Evolutionary conservation across 2,888 invertebrate genomes (phyloP), one percentile per base, ranked within the genome.

Genomic region (Drosophila lacicola): DNA sequence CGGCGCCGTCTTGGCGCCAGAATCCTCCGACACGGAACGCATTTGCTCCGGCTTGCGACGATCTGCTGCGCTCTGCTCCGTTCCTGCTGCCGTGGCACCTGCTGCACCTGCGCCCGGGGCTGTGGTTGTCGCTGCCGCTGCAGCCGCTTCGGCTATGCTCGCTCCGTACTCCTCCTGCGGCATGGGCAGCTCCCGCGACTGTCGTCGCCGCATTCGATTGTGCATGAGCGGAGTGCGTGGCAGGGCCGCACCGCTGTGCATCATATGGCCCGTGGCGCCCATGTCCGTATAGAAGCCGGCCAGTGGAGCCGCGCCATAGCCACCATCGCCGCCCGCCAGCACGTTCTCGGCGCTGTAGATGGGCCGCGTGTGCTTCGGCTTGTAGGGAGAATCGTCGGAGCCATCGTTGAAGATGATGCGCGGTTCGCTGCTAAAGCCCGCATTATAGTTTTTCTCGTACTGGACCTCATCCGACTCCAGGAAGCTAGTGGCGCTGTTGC

Each of bases 21-120:
- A 90, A 46, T 92, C 92, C 66, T 92, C 92, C 0, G 92, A 92
- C 41, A 92, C 88, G 2, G 92, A 92, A 5, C 92, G 89, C 92
- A 92, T 91, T 53, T 91, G 89, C 63, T 92, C 92, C 2, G 92
- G 91, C 55, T 92, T 92, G 4, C 91, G 88, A 11, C 89, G 78
- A 19, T 90, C 90, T 10, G 55, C 70, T 68, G 54, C 42, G 70
- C 47, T 66, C 88, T n/a, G 33, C 57, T 1, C 36, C 10, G 25
- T 13, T 1, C 3, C 19, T 4, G 34, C 3, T 53, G 54, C 33
- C n/a, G 25, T 2, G 33, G 10, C 9, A 3, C 34, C 29, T 8
- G 42, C 36, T 21, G 37, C 14, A n/a, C 17, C 17, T 17, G 21
- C 13, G 13, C 29, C 8, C 29, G 29, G 29, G 29, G 29, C 29